Evolutionary conservation across 2,797 vertebrate genomes (phyloP).

Genomic region (Chrosomus eos): DNA sequence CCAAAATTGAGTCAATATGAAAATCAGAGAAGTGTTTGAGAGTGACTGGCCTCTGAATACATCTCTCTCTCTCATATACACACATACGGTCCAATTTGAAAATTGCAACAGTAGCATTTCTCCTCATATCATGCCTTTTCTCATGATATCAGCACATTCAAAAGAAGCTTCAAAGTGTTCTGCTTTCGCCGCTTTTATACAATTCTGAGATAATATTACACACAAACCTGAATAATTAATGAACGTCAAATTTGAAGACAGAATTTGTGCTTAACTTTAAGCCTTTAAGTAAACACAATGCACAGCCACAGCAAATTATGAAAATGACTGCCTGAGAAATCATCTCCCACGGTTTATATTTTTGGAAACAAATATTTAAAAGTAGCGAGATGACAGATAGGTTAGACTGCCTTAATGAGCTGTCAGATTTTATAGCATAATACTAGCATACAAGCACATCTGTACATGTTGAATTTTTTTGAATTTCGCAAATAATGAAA

Average conservation of each 20-base stretch:
- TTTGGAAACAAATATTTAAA: slow-evolving; percentile 18
- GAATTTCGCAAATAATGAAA: neutral
- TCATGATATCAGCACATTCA: slow-evolving; percentile 57
- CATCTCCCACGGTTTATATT: neutral
- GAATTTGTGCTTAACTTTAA: neutral
- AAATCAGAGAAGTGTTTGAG: slow-evolving; percentile 46
- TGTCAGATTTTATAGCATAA: slow-evolving; percentile 4
- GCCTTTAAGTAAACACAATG: slow-evolving; percentile 17
- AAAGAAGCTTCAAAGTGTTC: slow-evolving; percentile 10
- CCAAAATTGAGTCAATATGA: slow-evolving; percentile 46
- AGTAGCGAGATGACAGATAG: neutral
- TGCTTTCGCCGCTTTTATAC: slow-evolving; percentile 47
- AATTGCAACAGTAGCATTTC: slow-evolving; percentile 54
- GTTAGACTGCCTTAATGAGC: slow-evolving; percentile 21
- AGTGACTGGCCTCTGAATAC: slow-evolving; percentile 51
- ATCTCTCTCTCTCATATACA: slow-evolving; percentile 52
- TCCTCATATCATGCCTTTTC: slow-evolving; percentile 49
- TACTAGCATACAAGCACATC: neutral
- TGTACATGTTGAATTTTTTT: neutral
- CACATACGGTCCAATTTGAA: slow-evolving; percentile 33
- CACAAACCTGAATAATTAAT: slow-evolving; percentile 51
- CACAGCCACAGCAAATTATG: neutral
- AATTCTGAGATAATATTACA: slow-evolving; percentile 37
- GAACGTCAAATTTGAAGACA: slow-evolving; percentile 13
- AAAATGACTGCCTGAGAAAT: slow-evolving; percentile 9